Evolutionary conservation across 2,797 vertebrate genomes (phyloP), one percentile per base, ranked within the genome.

Genomic region (Anabas testudineus): DNA sequence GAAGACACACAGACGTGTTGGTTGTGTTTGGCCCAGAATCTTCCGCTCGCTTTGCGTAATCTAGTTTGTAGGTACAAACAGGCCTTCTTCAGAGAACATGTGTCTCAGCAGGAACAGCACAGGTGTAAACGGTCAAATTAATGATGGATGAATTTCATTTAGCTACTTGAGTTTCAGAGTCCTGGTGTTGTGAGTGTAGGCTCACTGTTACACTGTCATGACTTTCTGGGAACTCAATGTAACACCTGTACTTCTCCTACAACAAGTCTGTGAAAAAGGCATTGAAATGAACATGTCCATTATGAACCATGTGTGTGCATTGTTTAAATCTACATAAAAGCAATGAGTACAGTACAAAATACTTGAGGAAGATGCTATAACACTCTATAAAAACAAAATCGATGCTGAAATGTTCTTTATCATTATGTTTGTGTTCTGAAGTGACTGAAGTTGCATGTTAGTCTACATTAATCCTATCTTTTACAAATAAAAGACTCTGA

Each of bases 1-100:
- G 30, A 22, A 65, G 49, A 76, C 54, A 76, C 54, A 81, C 65
- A 62, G 63, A 52, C 5, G 46, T 48, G 41, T 60, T 56, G 43
- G 52, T 73, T 57, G n/a, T 16, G 28, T 34, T 61, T 46, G 19
- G 26, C 54, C 67, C 24, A 10, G 58, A 36, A 47, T 45, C 1
- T 41, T 39, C 42, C 12, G 13, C 39, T 72, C 56, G 37, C 72
- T 71, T 70, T 30, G 7, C n/a, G 7, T 62, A 42, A 28, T 41
- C 58, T 12, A 32, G 47, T 36, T 39, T 2, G 19, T 74, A 53
- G 71, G 42, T 26, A 30, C 54, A 60, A 51, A 28, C 30, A 24
- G 10, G 4, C 0, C 39, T 22, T 52, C 36, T 48, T 18, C 9
- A 36, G 18, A 32, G 54, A 22, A 14, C 13, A 45, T 7, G 16